Conservation (phyloP, 1,140 invertebrate species). For the Hestina assimilis region DNA sequence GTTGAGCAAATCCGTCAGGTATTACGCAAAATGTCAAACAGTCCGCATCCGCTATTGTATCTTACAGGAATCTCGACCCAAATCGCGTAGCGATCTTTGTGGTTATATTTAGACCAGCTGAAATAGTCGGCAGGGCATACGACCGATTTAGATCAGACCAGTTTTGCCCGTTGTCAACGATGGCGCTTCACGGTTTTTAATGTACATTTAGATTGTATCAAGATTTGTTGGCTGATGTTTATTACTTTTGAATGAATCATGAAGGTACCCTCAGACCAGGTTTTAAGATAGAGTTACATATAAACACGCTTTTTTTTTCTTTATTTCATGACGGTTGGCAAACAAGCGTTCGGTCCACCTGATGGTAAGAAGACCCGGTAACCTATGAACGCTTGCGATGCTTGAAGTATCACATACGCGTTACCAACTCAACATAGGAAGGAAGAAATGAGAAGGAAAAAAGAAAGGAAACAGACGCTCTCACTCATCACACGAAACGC, state of each 20-base stretch:
- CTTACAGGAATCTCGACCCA: constrained; percentile 56
- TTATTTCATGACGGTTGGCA: too few species aligned
- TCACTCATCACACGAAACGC: too few species aligned
- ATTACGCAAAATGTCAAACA: constrained; percentile 39
- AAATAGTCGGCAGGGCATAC: constrained; percentile 59
- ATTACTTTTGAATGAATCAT: constrained; percentile 23
- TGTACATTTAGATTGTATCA: constrained; percentile 14
- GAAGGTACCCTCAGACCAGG: constrained; percentile 10
- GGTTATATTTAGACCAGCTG: constrained; percentile 50
- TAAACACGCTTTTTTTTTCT: too few species aligned
- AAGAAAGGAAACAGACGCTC: too few species aligned
- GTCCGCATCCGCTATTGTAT: constrained; percentile 40
- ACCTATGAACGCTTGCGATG: too few species aligned
- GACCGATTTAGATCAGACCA: constrained; percentile 48
- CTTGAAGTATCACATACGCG: too few species aligned
- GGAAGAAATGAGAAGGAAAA: too few species aligned
- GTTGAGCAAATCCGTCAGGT: not conserved
- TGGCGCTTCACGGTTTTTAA: constrained; percentile 30
- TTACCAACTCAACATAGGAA: too few species aligned
- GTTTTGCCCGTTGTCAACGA: constrained; percentile 44
- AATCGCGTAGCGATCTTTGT: constrained; percentile 53
- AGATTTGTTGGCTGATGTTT: constrained; percentile 9
- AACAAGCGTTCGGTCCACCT: too few species aligned
- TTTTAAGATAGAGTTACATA: too few species aligned
- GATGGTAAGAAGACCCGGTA: too few species aligned